Conservation (phyloP, 2,113 vertebrate genomes). For the Pelodiscus sinensis region DNA sequence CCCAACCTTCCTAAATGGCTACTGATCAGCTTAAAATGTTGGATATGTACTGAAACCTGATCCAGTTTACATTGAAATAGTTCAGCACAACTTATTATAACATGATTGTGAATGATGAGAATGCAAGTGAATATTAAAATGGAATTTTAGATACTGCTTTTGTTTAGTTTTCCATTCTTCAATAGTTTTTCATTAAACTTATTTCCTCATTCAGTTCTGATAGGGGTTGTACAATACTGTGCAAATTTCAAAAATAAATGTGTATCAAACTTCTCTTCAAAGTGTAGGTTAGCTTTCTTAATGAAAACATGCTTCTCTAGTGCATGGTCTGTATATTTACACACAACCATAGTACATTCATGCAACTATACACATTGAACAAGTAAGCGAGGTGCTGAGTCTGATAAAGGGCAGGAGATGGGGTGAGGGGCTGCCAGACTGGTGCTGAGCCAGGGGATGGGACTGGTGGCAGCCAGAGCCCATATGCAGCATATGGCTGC, state of each 20-base stretch:
- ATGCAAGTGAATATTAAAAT: background rate
- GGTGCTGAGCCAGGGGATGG: no score
- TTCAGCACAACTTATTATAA: background rate
- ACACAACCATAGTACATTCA: background rate
- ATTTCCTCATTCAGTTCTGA: constrained; percentile 12
- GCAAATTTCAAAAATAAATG: background rate
- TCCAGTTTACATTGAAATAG: background rate
- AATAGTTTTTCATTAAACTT: constrained; percentile 12
- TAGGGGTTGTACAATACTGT: background rate
- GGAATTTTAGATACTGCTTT: constrained; percentile 3
- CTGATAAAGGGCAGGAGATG: no score
- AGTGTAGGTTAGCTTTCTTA: background rate
- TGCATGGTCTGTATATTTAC: background rate
- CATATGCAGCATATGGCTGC: no score
- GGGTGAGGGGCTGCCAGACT: no score
- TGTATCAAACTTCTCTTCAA: background rate
- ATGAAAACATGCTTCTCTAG: background rate
- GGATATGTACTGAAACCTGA: background rate
- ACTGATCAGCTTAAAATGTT: background rate
- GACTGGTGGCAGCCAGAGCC: no score
- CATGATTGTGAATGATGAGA: constrained; percentile 27
- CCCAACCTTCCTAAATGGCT: background rate
- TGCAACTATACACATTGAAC: background rate
- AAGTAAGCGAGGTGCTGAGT: background rate
- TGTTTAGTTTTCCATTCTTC: background rate